Base-by-base conservation (phyloP, 2,888 invertebrate genomes). In the Entomobrya proxima region DNA sequence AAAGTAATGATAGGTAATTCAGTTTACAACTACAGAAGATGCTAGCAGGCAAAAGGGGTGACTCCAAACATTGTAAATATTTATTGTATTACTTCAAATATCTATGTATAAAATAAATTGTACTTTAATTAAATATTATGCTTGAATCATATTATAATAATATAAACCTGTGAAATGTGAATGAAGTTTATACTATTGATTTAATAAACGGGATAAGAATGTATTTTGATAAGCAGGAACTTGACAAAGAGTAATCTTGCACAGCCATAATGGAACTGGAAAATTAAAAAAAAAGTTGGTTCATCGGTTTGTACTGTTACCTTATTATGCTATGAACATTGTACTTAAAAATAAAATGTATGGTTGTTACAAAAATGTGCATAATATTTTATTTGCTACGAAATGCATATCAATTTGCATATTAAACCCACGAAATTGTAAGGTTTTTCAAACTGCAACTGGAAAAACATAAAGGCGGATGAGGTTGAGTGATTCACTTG, bases 151-250 rank as follows among this genome's bases (percentile, higher is more conserved):
- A 77, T 30, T 44, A 44, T 30, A 15, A 55, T 58, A 11, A 27
- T 32, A 58, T 35, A 55, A n/a, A 58, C 58, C 32, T 76, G 27
- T 58, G 27, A 76, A 55, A 58, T 21, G 27, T 58, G 35, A 81
- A 27, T 35, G 72, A 72, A 74, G 47, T 40, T 76, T 67, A n/a
- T 69, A 24, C 18, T 78, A 27, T 37, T 35, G 44, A 21, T 74
- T 50, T 74, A 75, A 30, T 64, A 80, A 47, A 82, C 67, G 69
- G 67, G 55, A 32, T 83, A 76, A 83, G 83, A 84, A 44, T 72
- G 84, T 84, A 84, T 84, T 84, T 84, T 84, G 78, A 78, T 84
- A 84, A 84, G 84, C 55, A 78, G 78, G 84, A 84, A 67, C 78
- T 78, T 84, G 69, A 72, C 40, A 84, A 78, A 77, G 78, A 78